These are phyloP conservation scores for Myrmophylax atrothorax DNA, from an alignment of 2,113 vertebrate genomes.

Conservation along the genomic window DNA sequence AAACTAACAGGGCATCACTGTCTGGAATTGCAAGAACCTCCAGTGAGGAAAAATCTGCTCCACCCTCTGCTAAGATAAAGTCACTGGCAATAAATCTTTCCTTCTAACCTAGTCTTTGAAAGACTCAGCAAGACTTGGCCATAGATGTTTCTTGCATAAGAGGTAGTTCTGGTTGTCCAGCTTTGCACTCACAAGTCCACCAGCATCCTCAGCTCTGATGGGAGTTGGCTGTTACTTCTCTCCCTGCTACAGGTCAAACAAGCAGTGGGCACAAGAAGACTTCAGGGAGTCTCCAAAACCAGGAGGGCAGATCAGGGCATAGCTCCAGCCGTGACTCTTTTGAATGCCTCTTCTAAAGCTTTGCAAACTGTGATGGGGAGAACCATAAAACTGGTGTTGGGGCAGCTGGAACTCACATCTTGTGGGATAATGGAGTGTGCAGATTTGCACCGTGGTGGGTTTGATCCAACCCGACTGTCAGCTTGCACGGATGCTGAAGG, in stretches of 20 bases:
- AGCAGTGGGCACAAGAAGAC: not conserved
- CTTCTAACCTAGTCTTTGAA: not conserved
- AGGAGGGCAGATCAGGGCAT: not conserved
- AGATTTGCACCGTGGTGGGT: not conserved
- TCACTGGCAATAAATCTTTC: slow-evolving; percentile 1
- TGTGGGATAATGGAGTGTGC: not conserved
- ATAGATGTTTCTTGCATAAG: not conserved
- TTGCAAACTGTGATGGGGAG: fast-evolving
- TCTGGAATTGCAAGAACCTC: not conserved
- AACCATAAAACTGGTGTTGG: fast-evolving
- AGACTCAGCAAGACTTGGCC: slow-evolving; percentile 8
- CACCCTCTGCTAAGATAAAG: not conserved
- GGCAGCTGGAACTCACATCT: not conserved
- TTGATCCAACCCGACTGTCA: not conserved
- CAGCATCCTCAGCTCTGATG: fast-evolving
- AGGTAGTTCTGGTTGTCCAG: not conserved
- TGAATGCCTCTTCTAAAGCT: not conserved
- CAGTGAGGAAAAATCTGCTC: not conserved
- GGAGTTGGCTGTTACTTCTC: fast-evolving
- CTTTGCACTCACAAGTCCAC: not conserved
- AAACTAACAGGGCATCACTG: not conserved
- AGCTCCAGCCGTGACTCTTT: not conserved
- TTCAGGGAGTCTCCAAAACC: not conserved
- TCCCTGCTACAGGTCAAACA: not conserved
- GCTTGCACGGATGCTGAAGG: not conserved